Base-by-base conservation (phyloP, 2,113 vertebrate genomes). In the Scomber japonicus region DNA sequence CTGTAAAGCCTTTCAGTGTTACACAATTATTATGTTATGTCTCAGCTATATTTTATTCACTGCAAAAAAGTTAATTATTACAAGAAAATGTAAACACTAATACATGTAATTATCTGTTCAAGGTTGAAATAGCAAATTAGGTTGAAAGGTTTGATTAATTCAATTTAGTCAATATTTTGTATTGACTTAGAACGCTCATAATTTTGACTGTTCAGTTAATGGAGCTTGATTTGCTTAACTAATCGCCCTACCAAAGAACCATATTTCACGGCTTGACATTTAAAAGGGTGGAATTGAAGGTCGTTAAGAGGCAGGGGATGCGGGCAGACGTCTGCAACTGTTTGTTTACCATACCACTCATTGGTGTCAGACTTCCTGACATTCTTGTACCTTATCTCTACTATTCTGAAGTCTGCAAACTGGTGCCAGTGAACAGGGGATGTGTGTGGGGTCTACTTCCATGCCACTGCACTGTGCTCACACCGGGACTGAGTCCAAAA, bases 341-440 rank as follows among this genome's bases (percentile, higher is more conserved):
- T 94, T 94, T 95, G 94, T 94, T 94, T 94, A 93, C 92, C 91
- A 91, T 75, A 80, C 84, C 45, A 53, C 89, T 88, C 84, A 57
- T 91, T 91, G 92, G 90, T 94, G 92, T 94, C 93, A 90, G 88
- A 90, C 94, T 94, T 95, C 94, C 94, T 95, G 91, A 93, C 93
- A 95, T 95, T 95, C 92, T 95, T 94, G 72, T 88, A 81, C 84
- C 91, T 93, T 94, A 94, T 94, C 89, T 92, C 71, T 77, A 57
- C 71, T 78, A 51, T 89, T 93, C 83, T 91, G 83, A 91, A 85
- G 91, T 88, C 92, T 87, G 84, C 88, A 83, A 88, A 84, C 80
- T 76, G 86, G 87, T 93, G 91, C 92, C 92, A 87, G 83, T 84
- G 83, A 82, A 82, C 82, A 60, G 75, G 69, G 82, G 80, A 62